A percentile compares a stretch with the other conserved stretches of the same genome.
phyloP scores from a whole-genome alignment of 2,888 invertebrate species.

The Agrotis exclamationis region DNA sequence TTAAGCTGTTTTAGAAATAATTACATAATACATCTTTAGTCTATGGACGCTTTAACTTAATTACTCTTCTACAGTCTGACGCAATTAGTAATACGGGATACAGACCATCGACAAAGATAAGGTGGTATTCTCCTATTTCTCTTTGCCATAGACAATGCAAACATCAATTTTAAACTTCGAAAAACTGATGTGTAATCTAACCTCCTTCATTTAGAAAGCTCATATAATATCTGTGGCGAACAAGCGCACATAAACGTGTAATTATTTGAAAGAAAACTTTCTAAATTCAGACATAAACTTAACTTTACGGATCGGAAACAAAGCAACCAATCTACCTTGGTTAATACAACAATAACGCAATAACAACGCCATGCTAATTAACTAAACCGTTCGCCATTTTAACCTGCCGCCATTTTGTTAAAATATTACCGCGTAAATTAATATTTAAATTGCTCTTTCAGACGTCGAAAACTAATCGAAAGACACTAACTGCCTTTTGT shows the following conservation, averaged over 20 bases:
- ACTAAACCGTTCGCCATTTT: constrained; percentile 70
- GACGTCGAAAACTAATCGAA: constrained; percentile 84
- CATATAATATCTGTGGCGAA: constrained; percentile 15
- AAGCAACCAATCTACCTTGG: constrained; percentile 65
- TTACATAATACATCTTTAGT: constrained; percentile 3
- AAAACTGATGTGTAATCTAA: constrained; percentile 20
- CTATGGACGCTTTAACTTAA: constrained; percentile 25
- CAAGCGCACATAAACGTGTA: constrained; percentile 8
- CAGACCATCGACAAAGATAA: constrained; percentile 10
- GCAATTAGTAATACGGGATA: constrained; percentile 30
- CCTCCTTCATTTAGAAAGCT: constrained; percentile 36
- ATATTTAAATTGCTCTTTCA: constrained; percentile 85
- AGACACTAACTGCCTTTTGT: constrained; percentile 74
- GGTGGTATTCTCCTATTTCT: constrained; percentile 15
- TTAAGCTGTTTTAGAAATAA: constrained; percentile 13
- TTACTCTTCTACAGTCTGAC: constrained; percentile 3
- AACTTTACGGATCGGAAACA: constrained; percentile 58
- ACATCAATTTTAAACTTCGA: constrained; percentile 25
- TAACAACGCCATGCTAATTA: constrained; percentile 81
- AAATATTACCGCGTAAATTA: constrained; percentile 84
- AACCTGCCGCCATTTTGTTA: constrained; percentile 79
- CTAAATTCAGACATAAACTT: constrained; percentile 57
- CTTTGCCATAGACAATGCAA: constrained; percentile 21
- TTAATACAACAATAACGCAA: constrained; percentile 74
- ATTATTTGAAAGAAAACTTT: constrained; percentile 51